Conservation (phyloP, 1,140 invertebrate species). For the Hyles euphorbiae region DNA sequence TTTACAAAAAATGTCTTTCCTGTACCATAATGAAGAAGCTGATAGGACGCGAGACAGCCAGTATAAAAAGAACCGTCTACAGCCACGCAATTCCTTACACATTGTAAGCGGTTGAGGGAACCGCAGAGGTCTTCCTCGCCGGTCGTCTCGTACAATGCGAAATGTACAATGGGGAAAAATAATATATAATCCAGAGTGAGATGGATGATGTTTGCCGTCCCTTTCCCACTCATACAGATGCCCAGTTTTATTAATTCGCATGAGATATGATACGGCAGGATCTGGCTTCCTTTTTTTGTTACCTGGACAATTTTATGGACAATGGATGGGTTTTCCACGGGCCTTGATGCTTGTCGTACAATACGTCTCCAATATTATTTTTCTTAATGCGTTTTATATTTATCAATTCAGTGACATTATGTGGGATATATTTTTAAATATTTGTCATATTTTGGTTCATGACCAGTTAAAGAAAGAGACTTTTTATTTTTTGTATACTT, state of each 20-base stretch:
- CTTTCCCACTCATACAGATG: constrained; percentile 35
- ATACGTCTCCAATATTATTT: neutral
- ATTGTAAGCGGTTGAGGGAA: constrained; percentile 3
- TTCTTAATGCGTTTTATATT: neutral
- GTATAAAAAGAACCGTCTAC: constrained; percentile 21
- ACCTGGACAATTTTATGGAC: constrained; percentile 1
- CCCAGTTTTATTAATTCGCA: constrained; percentile 42
- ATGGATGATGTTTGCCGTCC: constrained; percentile 21
- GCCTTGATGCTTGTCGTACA: neutral
- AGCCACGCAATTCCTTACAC: neutral
- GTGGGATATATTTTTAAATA: too few relatives aligned
- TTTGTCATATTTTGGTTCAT: too few relatives aligned
- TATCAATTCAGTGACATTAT: too few relatives aligned
- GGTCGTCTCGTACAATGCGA: constrained; percentile 37
- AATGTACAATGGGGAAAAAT: constrained; percentile 34
- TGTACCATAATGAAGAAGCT: constrained; percentile 34
- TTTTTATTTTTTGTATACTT: too few relatives aligned
- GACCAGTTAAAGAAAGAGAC: too few relatives aligned
- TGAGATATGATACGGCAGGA: constrained; percentile 33
- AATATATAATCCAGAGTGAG: constrained; percentile 35
- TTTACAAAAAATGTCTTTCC: constrained; percentile 25
- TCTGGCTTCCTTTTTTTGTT: neutral
- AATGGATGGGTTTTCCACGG: neutral
- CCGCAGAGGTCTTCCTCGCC: constrained; percentile 11
- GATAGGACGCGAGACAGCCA: constrained; percentile 21